Conservation (phyloP, 2,888 invertebrate genomes). For the Arctia plantaginis region DNA sequence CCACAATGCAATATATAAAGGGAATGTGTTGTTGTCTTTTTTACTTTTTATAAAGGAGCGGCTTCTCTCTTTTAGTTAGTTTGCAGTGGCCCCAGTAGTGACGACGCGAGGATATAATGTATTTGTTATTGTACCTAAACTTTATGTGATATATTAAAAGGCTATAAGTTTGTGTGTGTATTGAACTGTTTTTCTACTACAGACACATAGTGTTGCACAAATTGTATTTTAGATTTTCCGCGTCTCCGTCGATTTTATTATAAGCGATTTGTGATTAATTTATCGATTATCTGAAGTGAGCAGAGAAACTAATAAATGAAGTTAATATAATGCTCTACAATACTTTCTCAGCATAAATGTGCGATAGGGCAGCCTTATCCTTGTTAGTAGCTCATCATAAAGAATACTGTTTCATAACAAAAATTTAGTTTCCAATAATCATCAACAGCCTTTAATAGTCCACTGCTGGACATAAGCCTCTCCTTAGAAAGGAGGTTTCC, state of each 20-base stretch:
- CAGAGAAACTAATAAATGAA: conserved; percentile 24
- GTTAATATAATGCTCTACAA: conserved; percentile 26
- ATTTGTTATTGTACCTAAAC: conserved; percentile 71
- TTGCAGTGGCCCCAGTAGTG: conserved; percentile 67
- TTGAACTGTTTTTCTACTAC: conserved; percentile 58
- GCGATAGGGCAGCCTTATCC: conserved; percentile 37
- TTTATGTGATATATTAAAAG: conserved; percentile 80
- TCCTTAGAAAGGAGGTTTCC: no score
- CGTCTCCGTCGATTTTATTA: conserved; percentile 34
- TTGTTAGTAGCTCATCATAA: no score
- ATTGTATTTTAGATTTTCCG: conserved; percentile 31
- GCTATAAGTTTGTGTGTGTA: conserved; percentile 72
- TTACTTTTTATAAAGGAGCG: conserved; percentile 55
- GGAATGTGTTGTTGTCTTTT: conserved; percentile 54
- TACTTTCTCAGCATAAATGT: conserved; percentile 29
- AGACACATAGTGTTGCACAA: conserved; percentile 51
- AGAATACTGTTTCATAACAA: not conserved
- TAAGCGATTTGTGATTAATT: conserved; percentile 46
- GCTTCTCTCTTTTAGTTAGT: conserved; percentile 51
- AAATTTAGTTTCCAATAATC: no score
- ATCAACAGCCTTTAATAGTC: no score
- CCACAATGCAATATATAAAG: conserved; percentile 50
- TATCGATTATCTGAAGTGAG: conserved; percentile 28
- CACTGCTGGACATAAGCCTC: no score
- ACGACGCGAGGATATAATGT: conserved; percentile 63